Evolutionary conservation across 2,888 invertebrate genomes (phyloP), one percentile per base, ranked within the genome.

Genomic region (Amiota communis): DNA sequence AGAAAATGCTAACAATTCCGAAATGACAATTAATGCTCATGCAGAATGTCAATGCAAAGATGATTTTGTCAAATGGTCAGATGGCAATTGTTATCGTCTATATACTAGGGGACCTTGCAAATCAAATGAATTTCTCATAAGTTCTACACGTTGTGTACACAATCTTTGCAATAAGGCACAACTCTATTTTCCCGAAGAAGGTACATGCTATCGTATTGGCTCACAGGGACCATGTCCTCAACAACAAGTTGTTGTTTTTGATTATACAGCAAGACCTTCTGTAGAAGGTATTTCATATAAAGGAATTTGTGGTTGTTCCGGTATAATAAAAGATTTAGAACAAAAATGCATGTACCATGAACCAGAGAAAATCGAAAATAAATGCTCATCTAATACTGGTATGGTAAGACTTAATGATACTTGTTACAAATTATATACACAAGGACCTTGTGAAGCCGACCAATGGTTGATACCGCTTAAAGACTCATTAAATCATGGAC

Each of bases 261-360:
- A 96, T 90, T 94, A 95, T 83, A 93, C 93, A 20, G 93, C 94
- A 0, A 90, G 95, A 1, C 95, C 95, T 0, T 95, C 95, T 0
- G 85, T 95, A 1, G 95, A 96, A 82, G 96, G 96, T 0, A 92
- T 96, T 63, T 95, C 95, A 65, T 95, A 95, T 87, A 95, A 95
- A 80, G 96, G 96, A 0, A 92, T 95, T 67, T 96, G 96, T 82
- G 94, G 93, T 10, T 96, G 96, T 84, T 92, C 92, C 0, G 91
- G 89, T 1, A 87, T 89, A 13, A 85, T 90, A 3, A 90, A 81
- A 68, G 88, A 89, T 75, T 81, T 90, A 59, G 89, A 90, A 74
- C 90, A 90, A 74, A 86, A 89, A 72, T 90, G 89, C 75, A 79
- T 83, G 0, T 76, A 78, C 61, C 36, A 74, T 8, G 77, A 67